phyloP scores from a whole-genome alignment of 2,113 vertebrate species.

The Phrynosoma platyrhinos region DNA sequence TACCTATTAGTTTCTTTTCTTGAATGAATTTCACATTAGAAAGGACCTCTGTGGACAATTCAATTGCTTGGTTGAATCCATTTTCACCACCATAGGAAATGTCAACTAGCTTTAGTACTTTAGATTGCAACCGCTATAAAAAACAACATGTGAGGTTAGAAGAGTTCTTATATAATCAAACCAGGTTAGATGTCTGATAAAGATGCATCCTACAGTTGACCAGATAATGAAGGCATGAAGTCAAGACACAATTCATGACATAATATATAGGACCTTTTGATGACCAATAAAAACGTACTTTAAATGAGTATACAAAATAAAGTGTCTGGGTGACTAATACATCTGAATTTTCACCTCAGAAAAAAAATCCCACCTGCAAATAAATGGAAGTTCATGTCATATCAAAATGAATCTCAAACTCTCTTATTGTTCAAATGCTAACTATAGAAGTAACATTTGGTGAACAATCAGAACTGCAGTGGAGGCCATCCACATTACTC shows the following conservation, averaged over 20 bases:
- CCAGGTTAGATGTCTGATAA: not conserved
- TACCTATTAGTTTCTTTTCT: constrained; percentile 99
- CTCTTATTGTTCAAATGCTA: not conserved
- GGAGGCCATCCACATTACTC: not conserved
- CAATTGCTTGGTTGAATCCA: constrained; percentile 99
- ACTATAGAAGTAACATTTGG: not conserved
- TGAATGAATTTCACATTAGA: constrained; percentile 99
- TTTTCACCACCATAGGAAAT: constrained; percentile 99
- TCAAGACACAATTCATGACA: not conserved
- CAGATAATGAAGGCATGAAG: not conserved
- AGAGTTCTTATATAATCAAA: not conserved
- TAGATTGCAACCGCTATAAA: constrained; percentile 94
- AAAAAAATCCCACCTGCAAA: not conserved
- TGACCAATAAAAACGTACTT: too few relatives aligned
- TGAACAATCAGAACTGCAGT: not conserved
- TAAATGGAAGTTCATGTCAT: not conserved
- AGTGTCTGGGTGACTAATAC: not conserved
- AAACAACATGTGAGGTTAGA: constrained; percentile 25
- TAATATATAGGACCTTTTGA: not conserved
- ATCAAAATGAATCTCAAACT: not conserved
- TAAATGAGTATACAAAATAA: not conserved
- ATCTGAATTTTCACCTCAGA: not conserved
- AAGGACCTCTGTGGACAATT: constrained; percentile 97
- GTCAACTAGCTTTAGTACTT: constrained; percentile 99
- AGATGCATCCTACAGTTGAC: not conserved